Percentiles rank a stretch among this genome's conserved stretches.
phyloP scores from a whole-genome alignment of 2,888 invertebrate species.

The Molorchus minor region DNA sequence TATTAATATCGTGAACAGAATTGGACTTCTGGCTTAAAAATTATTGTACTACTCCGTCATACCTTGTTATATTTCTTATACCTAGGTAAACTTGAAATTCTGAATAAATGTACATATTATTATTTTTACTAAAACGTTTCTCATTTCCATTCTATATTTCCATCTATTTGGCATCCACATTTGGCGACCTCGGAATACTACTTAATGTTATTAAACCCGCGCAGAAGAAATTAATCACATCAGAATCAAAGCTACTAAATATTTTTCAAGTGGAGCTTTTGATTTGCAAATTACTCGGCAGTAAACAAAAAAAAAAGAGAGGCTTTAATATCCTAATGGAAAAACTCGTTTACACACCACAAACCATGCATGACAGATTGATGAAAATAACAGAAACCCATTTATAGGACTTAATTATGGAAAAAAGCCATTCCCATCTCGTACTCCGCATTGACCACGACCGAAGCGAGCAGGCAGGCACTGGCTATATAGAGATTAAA shows the following conservation, averaged over 20 bases:
- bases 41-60: too few relatives aligned
- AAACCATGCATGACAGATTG: conserved; percentile 41
- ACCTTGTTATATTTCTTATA: too few relatives aligned
- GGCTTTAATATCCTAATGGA: conserved; percentile 48
- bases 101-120: too few relatives aligned
- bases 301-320: conserved; percentile 35
- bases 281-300: conserved; percentile 39
- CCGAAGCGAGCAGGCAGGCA: neutral
- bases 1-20: too few relatives aligned
- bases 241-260: conserved; percentile 35
- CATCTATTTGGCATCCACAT: too few relatives aligned
- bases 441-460: neutral
- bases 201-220: conserved; percentile 11
- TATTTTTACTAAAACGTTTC: too few relatives aligned
- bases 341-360: conserved; percentile 39
- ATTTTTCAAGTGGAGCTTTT: conserved; percentile 35
- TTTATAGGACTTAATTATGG: conserved; percentile 40
- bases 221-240: conserved; percentile 31
- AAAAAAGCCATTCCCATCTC: conserved; percentile 32
- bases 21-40: too few relatives aligned
- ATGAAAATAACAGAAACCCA: conserved; percentile 40
- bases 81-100: too few relatives aligned
- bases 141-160: too few relatives aligned
- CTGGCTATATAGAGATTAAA: neutral
- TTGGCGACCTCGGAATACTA: neutral